Evolutionary conservation across 2,888 invertebrate species (phyloP), one percentile per base, ranked within the genome.

Genomic region (Pterobdella sp.): DNA sequence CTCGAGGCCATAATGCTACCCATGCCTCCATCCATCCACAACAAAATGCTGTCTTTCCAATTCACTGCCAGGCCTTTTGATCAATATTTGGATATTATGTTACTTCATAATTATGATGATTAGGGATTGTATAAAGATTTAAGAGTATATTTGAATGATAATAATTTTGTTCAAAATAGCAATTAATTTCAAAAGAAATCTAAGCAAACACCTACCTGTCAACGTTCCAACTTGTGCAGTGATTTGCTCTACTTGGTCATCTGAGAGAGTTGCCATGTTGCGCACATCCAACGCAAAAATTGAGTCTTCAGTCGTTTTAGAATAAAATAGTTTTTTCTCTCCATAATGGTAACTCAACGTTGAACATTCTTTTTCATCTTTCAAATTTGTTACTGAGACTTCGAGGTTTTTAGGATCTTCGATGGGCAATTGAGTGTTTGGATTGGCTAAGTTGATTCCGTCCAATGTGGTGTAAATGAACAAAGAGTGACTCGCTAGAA

Each of bases 61-160:
- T 73, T 56, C 37, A 69, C 69, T 22, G 69, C 73, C 2, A 73
- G 22, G 18, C 73, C 73, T 73, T 56, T 1, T 31, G 34, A 29
- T 22, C 14, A 34, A 34, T 29, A 67, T 34, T 7, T 18, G 10
- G 64, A 64, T n/a, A n/a, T 18, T 49, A n/a, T 18, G 14, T 14
- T 18, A 18, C 14, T 49, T 49, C 52, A 49, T 18, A 18, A 49
- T 18, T 49, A 49, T 49, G 14, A 18, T 49, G 14, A 14, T 18
- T 49, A 49, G 52, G 14, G 14, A 49, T 14, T 49, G n/a, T n/a
- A n/a, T n/a, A n/a, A n/a, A n/a, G n/a, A n/a, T n/a, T n/a, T n/a
- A n/a, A n/a, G n/a, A n/a, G n/a, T n/a, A n/a, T n/a, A n/a, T n/a
- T n/a, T n/a, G n/a, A n/a, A n/a, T n/a, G n/a, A n/a, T n/a, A n/a